Base-by-base conservation (phyloP, 1,140 invertebrate species). In the Drosophila fuyamai region DNA sequence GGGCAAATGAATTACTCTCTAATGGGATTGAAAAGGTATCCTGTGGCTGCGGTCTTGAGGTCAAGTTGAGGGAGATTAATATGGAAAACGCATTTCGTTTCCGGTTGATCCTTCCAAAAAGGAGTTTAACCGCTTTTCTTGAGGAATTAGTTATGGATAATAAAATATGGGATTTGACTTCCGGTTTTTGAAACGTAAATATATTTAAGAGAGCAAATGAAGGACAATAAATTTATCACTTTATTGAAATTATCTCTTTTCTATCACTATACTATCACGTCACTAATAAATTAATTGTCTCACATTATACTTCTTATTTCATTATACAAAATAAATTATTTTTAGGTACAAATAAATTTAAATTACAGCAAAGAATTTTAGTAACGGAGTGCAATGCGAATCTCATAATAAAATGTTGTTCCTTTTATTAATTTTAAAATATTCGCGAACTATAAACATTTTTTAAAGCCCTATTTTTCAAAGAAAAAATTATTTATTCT, bases 11-110 rank as follows among this genome's bases (percentile, higher is more conserved):
- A 75, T 68, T 68, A 44, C 60, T 66, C 61, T 66, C 44, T 66
- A 68, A 68, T 68, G 60, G 60, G 65, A 65, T 68, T 66, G 65
- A 36, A 68, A 66, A 68, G 61, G 65, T 68, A 68, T 68, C 61
- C 65, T 68, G 61, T 14, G 65, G 63, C 63, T 67, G 57, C 10
- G 57, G 61, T 53, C 47, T 27, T 66, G 47, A 66, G 65, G 65
- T 68, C 65, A 68, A 66, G 65, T 66, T 51, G 32, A 46, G 40
- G 47, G 47, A 54, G 60, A 68, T 68, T 68, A 66, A 54, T 68
- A 32, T 23, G 13, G 5, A 14, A 53, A 48, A 54, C 32, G 36
- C n/a, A 18, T 12, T 6, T 35, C 10, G 48, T 7, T 68, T 68
- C 65, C 65, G 60, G 65, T 53, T 44, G 60, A 14, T 40, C 27